Conservation (phyloP, 2,113 vertebrate genomes). For the Antechinus flavipes region DNA sequence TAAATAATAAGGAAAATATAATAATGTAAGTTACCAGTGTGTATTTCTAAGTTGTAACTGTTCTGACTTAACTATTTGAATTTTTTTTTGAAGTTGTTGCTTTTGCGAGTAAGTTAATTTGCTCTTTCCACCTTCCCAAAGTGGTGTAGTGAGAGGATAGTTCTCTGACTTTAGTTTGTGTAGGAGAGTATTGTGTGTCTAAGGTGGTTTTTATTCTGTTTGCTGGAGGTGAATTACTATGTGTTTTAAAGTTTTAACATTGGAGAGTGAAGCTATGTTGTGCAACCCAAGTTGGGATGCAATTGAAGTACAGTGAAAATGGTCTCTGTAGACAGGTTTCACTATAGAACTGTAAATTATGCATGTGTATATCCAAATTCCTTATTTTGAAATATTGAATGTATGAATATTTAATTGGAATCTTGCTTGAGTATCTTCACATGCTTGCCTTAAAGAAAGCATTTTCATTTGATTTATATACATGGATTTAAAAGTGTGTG, state of each 20-base stretch:
- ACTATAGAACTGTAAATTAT: conserved; percentile 86
- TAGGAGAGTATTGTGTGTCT: conserved; percentile 58
- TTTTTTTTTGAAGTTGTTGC: conserved; percentile 39
- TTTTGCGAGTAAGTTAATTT: conserved; percentile 8
- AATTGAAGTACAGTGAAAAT: conserved; percentile 84
- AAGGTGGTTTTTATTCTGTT: conserved; percentile 74
- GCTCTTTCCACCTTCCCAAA: neutral
- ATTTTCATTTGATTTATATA: conserved; percentile 85
- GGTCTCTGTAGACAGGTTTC: conserved; percentile 85
- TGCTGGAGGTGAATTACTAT: conserved; percentile 77
- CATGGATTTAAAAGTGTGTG: conserved; percentile 81
- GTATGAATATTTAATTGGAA: conserved; percentile 87
- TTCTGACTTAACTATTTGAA: neutral
- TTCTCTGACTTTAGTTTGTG: conserved; percentile 54
- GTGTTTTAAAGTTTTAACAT: conserved; percentile 77
- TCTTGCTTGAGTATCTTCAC: conserved; percentile 84
- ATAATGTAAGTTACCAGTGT: neutral
- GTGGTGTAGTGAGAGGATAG: neutral
- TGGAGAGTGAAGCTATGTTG: conserved; percentile 73
- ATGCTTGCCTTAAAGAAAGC: conserved; percentile 85
- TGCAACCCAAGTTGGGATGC: conserved; percentile 79
- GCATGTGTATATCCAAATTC: conserved; percentile 84
- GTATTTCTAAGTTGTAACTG: neutral
- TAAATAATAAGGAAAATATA: conserved; percentile 34
- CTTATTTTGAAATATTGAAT: conserved; percentile 88